Conservation (phyloP, 2,888 invertebrate genomes). For the Blera fallax region DNA sequence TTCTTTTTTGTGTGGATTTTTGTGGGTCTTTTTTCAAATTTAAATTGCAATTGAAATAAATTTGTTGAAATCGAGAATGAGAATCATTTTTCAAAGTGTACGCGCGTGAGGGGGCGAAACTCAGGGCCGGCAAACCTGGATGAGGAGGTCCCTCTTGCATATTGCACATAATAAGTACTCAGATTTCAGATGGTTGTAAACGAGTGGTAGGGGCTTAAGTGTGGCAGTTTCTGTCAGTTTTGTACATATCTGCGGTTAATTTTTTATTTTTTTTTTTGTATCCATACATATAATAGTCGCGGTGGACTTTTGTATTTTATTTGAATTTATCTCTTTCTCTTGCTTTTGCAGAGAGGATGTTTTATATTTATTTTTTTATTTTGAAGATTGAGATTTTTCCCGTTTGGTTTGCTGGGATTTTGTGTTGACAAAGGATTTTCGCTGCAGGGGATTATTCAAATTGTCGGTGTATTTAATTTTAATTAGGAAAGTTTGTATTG, state of each 20-base stretch:
- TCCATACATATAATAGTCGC: slow-evolving; percentile 18
- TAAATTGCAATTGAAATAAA: slow-evolving; percentile 73
- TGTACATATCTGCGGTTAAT: slow-evolving; percentile 67
- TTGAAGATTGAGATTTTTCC: slow-evolving; percentile 38
- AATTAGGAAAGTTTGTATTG: slow-evolving; percentile 31
- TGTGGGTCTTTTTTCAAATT: slow-evolving; percentile 49
- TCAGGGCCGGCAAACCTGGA: not conserved
- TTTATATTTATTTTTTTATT: slow-evolving; percentile 13
- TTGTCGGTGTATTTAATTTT: slow-evolving; percentile 43
- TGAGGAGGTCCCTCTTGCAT: slow-evolving; percentile 30
- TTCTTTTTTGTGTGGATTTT: slow-evolving; percentile 35
- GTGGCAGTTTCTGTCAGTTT: slow-evolving; percentile 48
- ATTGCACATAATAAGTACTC: slow-evolving; percentile 65
- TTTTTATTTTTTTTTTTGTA: slow-evolving; percentile 29
- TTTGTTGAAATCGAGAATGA: slow-evolving; percentile 73
- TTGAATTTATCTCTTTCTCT: slow-evolving; percentile 12
- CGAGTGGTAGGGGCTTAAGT: not conserved
- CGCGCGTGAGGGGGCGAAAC: slow-evolving; percentile 64
- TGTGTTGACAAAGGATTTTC: slow-evolving; percentile 48
- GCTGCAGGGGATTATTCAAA: slow-evolving; percentile 41
- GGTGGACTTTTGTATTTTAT: slow-evolving; percentile 54
- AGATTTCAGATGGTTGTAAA: slow-evolving; percentile 60
- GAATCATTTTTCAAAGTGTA: slow-evolving; percentile 72
- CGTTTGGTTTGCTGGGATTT: slow-evolving; percentile 21
- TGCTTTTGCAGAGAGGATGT: slow-evolving; percentile 14